These are phyloP conservation scores for Hermaeophaga mercurialis DNA, from an alignment of 2,888 invertebrate genomes.

Conservation along the genomic window DNA sequence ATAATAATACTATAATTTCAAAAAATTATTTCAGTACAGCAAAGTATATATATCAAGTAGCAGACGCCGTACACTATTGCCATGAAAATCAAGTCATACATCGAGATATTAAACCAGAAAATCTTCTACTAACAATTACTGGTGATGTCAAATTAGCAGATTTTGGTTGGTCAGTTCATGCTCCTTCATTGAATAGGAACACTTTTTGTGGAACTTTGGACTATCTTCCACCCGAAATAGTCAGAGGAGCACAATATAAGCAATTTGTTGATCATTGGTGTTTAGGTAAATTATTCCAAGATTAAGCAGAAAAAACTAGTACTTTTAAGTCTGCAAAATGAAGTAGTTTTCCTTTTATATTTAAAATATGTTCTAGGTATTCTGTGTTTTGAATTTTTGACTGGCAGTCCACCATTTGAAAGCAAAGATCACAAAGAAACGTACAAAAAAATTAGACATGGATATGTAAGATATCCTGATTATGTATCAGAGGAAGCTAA, in stretches of 20 bases:
- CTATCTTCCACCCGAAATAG: conserved; percentile 97
- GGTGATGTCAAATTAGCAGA: too few relatives aligned
- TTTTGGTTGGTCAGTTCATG: too few relatives aligned
- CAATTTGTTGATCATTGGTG: conserved; percentile 94
- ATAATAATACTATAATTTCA: neutral
- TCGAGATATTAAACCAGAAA: conserved; percentile 85
- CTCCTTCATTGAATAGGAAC: conserved; percentile 79
- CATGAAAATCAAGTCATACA: conserved; percentile 89
- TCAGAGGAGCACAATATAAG: conserved; percentile 79
- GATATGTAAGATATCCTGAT: conserved; percentile 71
- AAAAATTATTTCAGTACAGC: conserved; percentile 61
- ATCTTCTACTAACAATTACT: too few relatives aligned
- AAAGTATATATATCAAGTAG: conserved; percentile 86
- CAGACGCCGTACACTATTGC: conserved; percentile 87
- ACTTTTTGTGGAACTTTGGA: conserved; percentile 96
- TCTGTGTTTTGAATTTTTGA: conserved; percentile 90
- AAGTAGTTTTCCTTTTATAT: too few relatives aligned
- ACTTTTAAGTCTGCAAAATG: too few relatives aligned
- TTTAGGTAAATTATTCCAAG: too few relatives aligned
- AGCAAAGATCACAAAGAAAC: conserved; percentile 72
- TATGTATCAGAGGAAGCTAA: conserved; percentile 70
- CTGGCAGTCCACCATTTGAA: conserved; percentile 93
- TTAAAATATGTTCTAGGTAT: too few relatives aligned
- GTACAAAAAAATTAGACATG: conserved; percentile 69
- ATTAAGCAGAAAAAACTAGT: too few relatives aligned